A percentile compares a stretch with the other conserved stretches of the same genome.
Conservation (phyloP, 2,797 vertebrate species). For the Pyrocephalus nanus region DNA sequence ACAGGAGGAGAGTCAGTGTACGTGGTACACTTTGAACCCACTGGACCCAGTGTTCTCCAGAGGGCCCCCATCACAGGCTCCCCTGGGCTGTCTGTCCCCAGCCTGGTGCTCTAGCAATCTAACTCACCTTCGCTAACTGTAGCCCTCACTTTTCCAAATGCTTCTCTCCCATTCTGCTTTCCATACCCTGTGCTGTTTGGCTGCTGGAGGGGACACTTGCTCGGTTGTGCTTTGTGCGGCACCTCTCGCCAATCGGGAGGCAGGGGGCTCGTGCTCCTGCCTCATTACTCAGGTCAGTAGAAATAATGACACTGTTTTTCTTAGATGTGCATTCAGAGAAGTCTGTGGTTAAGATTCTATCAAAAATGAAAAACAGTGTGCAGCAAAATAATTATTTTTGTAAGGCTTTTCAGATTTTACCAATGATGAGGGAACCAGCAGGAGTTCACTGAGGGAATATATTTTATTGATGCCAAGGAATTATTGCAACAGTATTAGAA, state of each 20-base stretch:
- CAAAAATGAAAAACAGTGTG: constrained; percentile 62
- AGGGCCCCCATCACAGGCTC: not conserved
- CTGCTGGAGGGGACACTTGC: constrained; percentile 3
- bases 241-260: not conserved
- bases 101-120: not conserved
- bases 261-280: constrained; percentile 35
- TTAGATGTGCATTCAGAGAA: constrained; percentile 59
- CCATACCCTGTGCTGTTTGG: rapidly evolving
- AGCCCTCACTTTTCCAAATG: not conserved
- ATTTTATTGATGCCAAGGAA: constrained; percentile 57
- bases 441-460: constrained; percentile 49
- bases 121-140: not conserved
- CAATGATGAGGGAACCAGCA: constrained; percentile 17
- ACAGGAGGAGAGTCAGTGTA: not conserved
- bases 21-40: rapidly evolving
- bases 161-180: not conserved
- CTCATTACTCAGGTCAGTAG: constrained; percentile 66
- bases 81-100: not conserved
- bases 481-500: constrained; percentile 51
- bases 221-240: not conserved
- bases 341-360: constrained; percentile 54
- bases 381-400: constrained; percentile 71
- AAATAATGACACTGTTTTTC: constrained; percentile 62
- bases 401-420: constrained; percentile 60
- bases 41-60: not conserved